These are phyloP conservation scores for Eufriesea mexicana DNA, from an alignment of 1,140 invertebrate species.

Conservation along the genomic window DNA sequence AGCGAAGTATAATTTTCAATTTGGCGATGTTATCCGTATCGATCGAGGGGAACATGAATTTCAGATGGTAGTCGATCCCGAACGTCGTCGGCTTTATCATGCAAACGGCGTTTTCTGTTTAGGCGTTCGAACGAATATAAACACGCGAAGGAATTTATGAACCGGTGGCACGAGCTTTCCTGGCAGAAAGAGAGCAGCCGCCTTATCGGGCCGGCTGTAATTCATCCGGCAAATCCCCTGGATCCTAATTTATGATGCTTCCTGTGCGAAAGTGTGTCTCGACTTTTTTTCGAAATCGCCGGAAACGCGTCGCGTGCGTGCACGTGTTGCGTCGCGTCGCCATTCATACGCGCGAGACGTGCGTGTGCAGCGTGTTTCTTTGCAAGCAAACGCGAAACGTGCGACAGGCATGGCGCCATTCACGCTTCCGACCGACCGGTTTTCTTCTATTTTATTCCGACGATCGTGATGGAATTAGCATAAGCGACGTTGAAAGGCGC, in stretches of 20 bases:
- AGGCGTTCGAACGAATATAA: conserved; percentile 44
- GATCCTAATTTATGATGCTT: conserved; percentile 24
- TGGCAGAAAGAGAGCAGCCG: not conserved
- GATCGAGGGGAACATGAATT: conserved; percentile 43
- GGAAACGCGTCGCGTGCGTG: conserved; percentile 26
- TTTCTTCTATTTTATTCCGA: not conserved
- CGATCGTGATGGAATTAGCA: not conserved
- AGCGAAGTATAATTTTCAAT: conserved; percentile 44
- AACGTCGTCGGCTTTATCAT: conserved; percentile 40
- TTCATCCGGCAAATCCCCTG: not conserved
- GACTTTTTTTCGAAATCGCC: not conserved
- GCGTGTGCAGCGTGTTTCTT: not conserved
- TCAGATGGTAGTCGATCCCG: conserved; percentile 29
- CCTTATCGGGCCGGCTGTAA: not conserved
- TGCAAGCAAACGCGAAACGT: not conserved
- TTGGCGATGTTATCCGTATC: conserved; percentile 48
- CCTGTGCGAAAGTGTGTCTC: not conserved
- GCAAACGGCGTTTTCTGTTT: conserved; percentile 50
- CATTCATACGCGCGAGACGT: not conserved
- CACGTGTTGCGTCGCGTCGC: conserved; percentile 23
- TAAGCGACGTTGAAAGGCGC: not conserved
- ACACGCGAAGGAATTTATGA: conserved; percentile 51
- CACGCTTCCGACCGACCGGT: not conserved
- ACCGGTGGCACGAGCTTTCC: conserved; percentile 23
- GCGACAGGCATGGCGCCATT: not conserved